Evolutionary conservation across 2,888 invertebrate genomes (phyloP), one percentile per base, ranked within the genome.

Genomic region (Rhagonycha lutea): DNA sequence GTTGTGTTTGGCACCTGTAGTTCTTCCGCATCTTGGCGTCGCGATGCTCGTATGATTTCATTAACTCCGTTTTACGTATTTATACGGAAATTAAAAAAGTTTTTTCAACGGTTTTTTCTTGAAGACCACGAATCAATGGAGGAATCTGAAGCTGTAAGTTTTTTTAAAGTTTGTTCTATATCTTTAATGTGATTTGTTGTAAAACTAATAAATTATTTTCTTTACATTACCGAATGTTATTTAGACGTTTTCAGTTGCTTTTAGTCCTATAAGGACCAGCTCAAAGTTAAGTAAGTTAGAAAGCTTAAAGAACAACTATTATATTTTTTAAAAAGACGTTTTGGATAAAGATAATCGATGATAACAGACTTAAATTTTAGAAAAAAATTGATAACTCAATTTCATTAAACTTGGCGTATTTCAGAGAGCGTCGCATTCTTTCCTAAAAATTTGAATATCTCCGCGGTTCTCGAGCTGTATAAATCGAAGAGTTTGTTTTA

Each of bases 1-100:
- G 14, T 61, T 71, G 14, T 60, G 28, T 47, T 74, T 28, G 74
- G 72, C 77, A 77, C 77, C 77, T 77, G 77, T 77, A 77, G 77
- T 77, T 72, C 29, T 29, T 73, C 61, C 62, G 63, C 73, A 70
- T 76, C 76, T 70, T 70, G 47, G n/a, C 70, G 24, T 69, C 67
- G 69, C 65, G 76, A 70, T 70, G 76, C 76, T 73, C 26, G 69
- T 10, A 14, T 18, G 61, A n/a, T 24, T 14, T 9, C 23, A 47
- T 24, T 18, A 26, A 14, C 18, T 11, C 32, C 18, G 10, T 14
- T 14, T 72, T 67, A 72, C 72, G 72, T 47, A 67, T 24, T 24
- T 65, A 23, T 65, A 65, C 26, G 8, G 63, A 2, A 65, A 23
- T n/a, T 11, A n/a, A 12, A 65, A 65, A 24, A 24, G n/a, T 65